phyloP scores from a whole-genome alignment of 2,888 invertebrate species.

The Fragum whitleyi region DNA sequence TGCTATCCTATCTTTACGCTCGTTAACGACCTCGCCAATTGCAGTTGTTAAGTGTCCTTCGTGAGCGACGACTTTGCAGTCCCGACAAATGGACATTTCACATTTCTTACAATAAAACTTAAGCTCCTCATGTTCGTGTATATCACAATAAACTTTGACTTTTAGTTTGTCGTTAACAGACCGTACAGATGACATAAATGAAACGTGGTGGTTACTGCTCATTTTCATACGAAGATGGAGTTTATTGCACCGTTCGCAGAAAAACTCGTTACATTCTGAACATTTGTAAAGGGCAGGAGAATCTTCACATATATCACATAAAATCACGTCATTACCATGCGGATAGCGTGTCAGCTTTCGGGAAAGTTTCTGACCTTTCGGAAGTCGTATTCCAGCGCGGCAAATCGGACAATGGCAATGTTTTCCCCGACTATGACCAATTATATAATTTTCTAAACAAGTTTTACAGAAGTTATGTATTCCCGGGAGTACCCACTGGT shows the following conservation, averaged over 20 bases:
- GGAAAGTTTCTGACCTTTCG: slow-evolving; percentile 34
- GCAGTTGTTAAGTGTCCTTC: slow-evolving; percentile 59
- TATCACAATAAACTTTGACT: slow-evolving; percentile 52
- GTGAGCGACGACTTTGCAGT: slow-evolving; percentile 59
- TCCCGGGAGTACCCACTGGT: slow-evolving; percentile 65
- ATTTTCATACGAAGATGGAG: slow-evolving; percentile 63
- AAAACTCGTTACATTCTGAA: slow-evolving; percentile 64
- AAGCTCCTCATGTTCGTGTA: slow-evolving; percentile 59
- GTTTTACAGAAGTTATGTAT: slow-evolving; percentile 63
- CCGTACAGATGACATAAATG: slow-evolving; percentile 43
- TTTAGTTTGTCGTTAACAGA: slow-evolving; percentile 52
- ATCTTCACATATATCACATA: slow-evolving; percentile 63
- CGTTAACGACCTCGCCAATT: slow-evolving; percentile 51
- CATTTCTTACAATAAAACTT: slow-evolving; percentile 63
- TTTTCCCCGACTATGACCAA: slow-evolving; percentile 59
- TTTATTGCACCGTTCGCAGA: slow-evolving; percentile 61
- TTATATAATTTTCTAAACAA: slow-evolving; percentile 62
- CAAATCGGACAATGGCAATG: slow-evolving; percentile 64
- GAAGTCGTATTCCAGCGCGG: slow-evolving; percentile 59
- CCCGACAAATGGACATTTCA: slow-evolving; percentile 58
- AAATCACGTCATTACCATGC: slow-evolving; percentile 44
- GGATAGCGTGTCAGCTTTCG: slow-evolving; percentile 44
- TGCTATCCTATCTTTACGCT: slow-evolving; percentile 46
- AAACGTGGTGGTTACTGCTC: slow-evolving; percentile 55
- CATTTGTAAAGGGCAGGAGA: slow-evolving; percentile 62